Conservation (phyloP, 2,888 invertebrate species). For the Ptychoptera contaminata region DNA sequence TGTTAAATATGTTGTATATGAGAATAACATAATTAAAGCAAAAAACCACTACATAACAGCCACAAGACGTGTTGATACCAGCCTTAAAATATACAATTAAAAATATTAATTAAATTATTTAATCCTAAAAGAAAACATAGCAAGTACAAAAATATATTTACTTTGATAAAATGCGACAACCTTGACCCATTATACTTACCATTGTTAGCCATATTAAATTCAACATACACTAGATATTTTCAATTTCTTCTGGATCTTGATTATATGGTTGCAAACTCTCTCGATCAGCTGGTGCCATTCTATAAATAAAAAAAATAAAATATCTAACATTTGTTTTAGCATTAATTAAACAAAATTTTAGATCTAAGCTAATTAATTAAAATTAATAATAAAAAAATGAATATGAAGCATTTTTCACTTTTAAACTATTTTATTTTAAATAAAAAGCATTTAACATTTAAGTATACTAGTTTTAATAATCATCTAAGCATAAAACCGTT, state of each 20-base stretch:
- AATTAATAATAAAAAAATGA: too few relatives aligned
- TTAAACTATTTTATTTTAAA: too few relatives aligned
- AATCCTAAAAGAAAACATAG: too few relatives aligned
- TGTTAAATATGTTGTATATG: constrained; percentile 88
- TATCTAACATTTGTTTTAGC: neutral
- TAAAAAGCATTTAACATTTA: too few relatives aligned
- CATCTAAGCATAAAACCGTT: too few relatives aligned
- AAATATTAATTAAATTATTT: neutral
- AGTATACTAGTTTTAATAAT: too few relatives aligned
- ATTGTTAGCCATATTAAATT: constrained; percentile 90
- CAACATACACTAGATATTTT: constrained; percentile 72
- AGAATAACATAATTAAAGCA: constrained; percentile 78
- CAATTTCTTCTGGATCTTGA: constrained; percentile 63
- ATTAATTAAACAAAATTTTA: too few relatives aligned
- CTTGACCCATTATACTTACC: constrained; percentile 83
- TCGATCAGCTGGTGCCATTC: constrained; percentile 84
- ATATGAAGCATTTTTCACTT: too few relatives aligned
- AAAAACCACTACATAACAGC: constrained; percentile 91
- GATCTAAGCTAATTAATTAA: too few relatives aligned
- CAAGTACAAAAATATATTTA: constrained; percentile 31
- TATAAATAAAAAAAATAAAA: constrained; percentile 19
- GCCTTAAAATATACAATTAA: constrained; percentile 34
- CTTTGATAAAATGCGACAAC: constrained; percentile 84
- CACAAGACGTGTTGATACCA: constrained; percentile 75
- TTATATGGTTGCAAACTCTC: constrained; percentile 86